phyloP scores from a whole-genome alignment of 2,113 vertebrate species.

The Euleptes europaea region DNA sequence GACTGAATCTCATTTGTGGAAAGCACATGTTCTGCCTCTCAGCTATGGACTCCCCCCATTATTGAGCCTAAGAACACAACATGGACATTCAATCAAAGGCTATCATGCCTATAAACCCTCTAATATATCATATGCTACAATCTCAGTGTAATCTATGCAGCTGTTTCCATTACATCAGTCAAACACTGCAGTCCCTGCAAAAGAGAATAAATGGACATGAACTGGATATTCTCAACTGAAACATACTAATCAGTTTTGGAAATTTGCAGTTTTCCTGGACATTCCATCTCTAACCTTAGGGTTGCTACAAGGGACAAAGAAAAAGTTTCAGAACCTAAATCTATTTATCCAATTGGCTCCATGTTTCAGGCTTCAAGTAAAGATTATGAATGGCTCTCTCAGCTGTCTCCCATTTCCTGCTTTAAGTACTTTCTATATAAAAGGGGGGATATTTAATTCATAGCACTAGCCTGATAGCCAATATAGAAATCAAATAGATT shows the following conservation, averaged over 20 bases:
- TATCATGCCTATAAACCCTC: neutral
- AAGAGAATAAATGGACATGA: neutral
- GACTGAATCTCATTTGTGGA: too few species aligned
- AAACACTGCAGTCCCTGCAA: neutral
- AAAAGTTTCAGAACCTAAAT: neutral
- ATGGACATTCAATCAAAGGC: neutral
- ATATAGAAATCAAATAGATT: too few species aligned
- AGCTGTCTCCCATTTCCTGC: neutral
- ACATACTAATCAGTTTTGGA: neutral
- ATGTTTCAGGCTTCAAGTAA: neutral
- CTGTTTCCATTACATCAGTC: neutral
- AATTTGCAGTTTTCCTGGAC: neutral
- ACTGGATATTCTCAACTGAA: neutral
- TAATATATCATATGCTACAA: neutral
- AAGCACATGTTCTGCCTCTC: too few species aligned
- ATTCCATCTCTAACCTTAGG: conserved; percentile 16
- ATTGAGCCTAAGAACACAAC: neutral
- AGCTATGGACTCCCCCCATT: neutral
- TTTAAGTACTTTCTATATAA: neutral
- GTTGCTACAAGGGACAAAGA: neutral
- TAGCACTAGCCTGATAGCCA: too few species aligned
- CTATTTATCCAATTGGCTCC: neutral
- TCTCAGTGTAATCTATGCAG: neutral
- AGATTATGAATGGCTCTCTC: neutral
- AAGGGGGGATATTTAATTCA: too few species aligned